Conservation (phyloP, 2,113 vertebrate species). For the Vulpes vulpes region DNA sequence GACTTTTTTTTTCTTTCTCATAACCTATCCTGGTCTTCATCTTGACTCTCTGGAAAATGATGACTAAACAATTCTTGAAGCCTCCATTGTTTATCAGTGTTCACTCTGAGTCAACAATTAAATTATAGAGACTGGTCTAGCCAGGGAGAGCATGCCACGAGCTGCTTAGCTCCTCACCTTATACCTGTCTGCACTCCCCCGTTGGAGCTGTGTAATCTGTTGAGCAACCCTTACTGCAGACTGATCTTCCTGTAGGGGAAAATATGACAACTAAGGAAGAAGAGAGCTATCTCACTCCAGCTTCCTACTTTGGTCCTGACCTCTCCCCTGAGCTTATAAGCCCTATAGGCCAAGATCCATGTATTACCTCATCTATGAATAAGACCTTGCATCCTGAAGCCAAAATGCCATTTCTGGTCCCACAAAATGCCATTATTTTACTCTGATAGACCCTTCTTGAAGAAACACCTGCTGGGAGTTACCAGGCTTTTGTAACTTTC, state of each 20-base stretch:
- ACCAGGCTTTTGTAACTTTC: not conserved
- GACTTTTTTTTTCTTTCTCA: not conserved
- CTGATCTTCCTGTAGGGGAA: not conserved
- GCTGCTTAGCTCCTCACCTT: not conserved
- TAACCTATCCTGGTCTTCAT: not conserved
- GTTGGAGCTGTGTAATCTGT: too few species aligned
- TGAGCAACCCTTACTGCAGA: not conserved
- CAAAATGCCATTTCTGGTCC: not conserved
- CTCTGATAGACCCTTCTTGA: not conserved
- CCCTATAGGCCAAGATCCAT: not conserved
- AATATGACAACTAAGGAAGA: not conserved
- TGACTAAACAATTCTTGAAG: not conserved
- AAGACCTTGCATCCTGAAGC: not conserved
- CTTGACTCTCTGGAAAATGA: slow-evolving; percentile 12
- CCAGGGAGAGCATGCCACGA: not conserved
- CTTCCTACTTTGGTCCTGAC: not conserved
- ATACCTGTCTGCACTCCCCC: not conserved
- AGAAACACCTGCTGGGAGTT: not conserved
- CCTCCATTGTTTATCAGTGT: not conserved
- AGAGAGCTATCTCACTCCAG: not conserved
- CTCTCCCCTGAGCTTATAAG: not conserved
- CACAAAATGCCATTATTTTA: not conserved
- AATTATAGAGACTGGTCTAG: not conserved
- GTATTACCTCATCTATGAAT: not conserved
- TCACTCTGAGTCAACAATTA: not conserved